A percentile compares a stretch with the other conserved stretches of the same genome.
Evolutionary conservation across 1,140 invertebrate genomes (phyloP).

Genomic region (Ylistrum balloti): DNA sequence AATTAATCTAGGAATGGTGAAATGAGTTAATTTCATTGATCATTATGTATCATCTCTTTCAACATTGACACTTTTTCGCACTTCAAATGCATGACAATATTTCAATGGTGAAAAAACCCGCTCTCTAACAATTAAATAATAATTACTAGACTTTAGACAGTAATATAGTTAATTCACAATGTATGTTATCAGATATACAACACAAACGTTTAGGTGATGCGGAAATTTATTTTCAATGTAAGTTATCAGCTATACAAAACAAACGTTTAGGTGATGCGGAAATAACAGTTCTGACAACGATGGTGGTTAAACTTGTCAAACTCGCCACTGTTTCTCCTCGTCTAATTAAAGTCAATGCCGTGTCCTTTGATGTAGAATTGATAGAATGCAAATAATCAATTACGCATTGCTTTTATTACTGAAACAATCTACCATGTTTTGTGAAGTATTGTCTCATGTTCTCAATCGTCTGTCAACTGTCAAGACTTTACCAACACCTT

Average conservation of each 20-base stretch:
- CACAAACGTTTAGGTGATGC: too few species aligned
- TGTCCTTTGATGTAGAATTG: not conserved
- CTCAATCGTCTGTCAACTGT: not conserved
- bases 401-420: not conserved
- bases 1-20: too few species aligned
- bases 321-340: not conserved
- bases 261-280: not conserved
- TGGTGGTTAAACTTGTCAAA: not conserved
- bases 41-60: too few species aligned
- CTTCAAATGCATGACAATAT: too few species aligned
- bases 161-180: too few species aligned
- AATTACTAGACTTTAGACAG: too few species aligned
- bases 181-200: too few species aligned
- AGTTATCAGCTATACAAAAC: not conserved
- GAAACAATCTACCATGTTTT: not conserved
- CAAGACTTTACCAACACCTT: not conserved
- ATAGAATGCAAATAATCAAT: constrained; percentile 21
- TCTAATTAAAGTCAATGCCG: constrained; percentile 4
- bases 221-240: too few species aligned
- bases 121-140: too few species aligned
- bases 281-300: not conserved
- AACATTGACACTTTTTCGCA: too few species aligned
- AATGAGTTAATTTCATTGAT: too few species aligned
- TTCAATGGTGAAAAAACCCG: too few species aligned
- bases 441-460: constrained; percentile 11